phyloP scores from a whole-genome alignment of 2,113 vertebrate genomes.

The Puntigrus tetrazona region DNA sequence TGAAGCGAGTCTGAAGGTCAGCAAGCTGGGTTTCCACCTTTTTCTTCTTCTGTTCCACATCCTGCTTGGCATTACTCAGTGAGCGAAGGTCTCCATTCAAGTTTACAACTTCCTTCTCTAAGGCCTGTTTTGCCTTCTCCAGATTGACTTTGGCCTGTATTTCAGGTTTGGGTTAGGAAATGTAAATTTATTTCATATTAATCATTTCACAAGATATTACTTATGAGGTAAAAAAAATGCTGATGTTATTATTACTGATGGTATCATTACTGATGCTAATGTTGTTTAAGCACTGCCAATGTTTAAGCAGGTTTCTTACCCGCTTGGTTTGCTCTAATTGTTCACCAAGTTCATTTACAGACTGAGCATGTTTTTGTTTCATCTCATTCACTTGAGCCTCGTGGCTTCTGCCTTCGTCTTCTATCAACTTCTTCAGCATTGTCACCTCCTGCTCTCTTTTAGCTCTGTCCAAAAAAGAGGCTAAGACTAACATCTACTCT shows the following conservation, averaged over 20 bases:
- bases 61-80: slow-evolving; percentile 83
- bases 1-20: slow-evolving; percentile 84
- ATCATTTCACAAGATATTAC: background rate
- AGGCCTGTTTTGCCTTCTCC: slow-evolving; percentile 88
- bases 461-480: slow-evolving; percentile 72
- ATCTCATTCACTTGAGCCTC: slow-evolving; percentile 92
- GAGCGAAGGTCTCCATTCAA: slow-evolving; percentile 80
- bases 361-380: slow-evolving; percentile 88
- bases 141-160: slow-evolving; percentile 83
- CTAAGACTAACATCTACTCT: background rate
- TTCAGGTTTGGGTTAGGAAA: background rate
- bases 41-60: slow-evolving; percentile 92
- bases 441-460: slow-evolving; percentile 94
- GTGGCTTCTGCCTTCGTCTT: slow-evolving; percentile 86
- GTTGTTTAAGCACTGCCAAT: background rate
- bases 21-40: slow-evolving; percentile 89
- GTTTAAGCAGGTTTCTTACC: slow-evolving; percentile 67
- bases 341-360: slow-evolving; percentile 85
- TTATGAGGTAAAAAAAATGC: background rate
- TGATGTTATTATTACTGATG: background rate
- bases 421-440: slow-evolving; percentile 85
- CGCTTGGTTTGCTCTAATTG: slow-evolving; percentile 92
- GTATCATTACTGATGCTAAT: background rate
- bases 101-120: slow-evolving; percentile 87
- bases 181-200: background rate